Evolutionary conservation across 2,888 invertebrate species (phyloP).

Genomic region (Pocota personata): DNA sequence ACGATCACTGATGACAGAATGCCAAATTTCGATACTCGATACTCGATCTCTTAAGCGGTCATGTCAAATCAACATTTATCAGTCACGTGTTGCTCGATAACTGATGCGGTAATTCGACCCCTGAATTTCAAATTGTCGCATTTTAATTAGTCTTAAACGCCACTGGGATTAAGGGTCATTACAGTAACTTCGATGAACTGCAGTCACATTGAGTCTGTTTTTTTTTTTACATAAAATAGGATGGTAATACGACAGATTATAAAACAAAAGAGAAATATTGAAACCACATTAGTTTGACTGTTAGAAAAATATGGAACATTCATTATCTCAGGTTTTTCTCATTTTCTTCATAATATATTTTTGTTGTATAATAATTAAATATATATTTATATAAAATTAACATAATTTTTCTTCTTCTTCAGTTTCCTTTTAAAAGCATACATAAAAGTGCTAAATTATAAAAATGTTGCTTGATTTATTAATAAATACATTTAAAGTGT

Average conservation of each 20-base stretch:
- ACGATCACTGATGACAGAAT: too few species aligned
- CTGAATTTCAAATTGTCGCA: too few species aligned
- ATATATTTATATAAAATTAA: slow-evolving; percentile 75
- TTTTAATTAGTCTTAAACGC: too few species aligned
- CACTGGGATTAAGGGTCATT: too few species aligned
- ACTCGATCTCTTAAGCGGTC: too few species aligned
- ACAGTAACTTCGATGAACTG: too few species aligned
- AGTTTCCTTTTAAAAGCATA: slow-evolving; percentile 55
- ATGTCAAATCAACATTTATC: too few species aligned
- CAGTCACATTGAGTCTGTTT: too few species aligned
- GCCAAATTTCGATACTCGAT: too few species aligned
- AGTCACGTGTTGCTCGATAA: too few species aligned
- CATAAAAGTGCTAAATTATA: slow-evolving; percentile 62
- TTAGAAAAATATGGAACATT: slow-evolving; percentile 67
- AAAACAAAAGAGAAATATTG: slow-evolving; percentile 22
- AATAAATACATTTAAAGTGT: slow-evolving; percentile 66
- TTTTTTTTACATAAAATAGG: background rate
- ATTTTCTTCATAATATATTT: slow-evolving; percentile 70
- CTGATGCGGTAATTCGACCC: too few species aligned
- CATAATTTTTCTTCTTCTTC: slow-evolving; percentile 71
- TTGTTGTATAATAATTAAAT: slow-evolving; percentile 75
- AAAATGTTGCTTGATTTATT: slow-evolving; percentile 54
- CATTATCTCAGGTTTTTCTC: slow-evolving; percentile 61
- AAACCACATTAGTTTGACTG: slow-evolving; percentile 56
- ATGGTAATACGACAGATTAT: background rate